Evolutionary conservation across 2,888 invertebrate genomes (phyloP), one percentile per base, ranked within the genome.

Genomic region (Lasioglossum figueresi): DNA sequence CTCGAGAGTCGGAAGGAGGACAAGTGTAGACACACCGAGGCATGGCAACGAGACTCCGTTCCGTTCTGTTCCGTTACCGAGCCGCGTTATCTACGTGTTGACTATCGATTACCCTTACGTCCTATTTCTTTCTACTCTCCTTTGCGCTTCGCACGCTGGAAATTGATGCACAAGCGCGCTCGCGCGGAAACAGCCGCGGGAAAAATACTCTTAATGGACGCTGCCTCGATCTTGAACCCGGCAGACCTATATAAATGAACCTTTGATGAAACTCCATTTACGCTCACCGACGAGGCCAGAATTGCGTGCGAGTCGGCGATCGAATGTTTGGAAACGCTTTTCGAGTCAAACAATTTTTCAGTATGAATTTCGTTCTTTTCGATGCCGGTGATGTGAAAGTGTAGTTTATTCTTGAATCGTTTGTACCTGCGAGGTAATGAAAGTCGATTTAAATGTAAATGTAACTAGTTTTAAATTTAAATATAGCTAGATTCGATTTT

Each of bases 21-120:
- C 87, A 82, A 85, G 85, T 85, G 87, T 85, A 83, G 79, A 85
- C 78, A 83, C 75, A 74, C 79, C 74, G 77, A 75, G 82, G 72
- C 74, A 74, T 72, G 82, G 72, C 43, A 74, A 74, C 34, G 68
- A 56, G 71, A 40, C 59, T 63, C 63, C 63, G 59, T 5, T 59
- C 14, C 56, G 16, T 59, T 59, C 59, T n/a, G n/a, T 59, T 59
- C 59, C 63, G 27, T 63, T 31, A 27, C 63, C 56, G n/a, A 56
- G 59, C 68, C 66, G 56, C 86, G 63, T 86, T 85, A 81, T 83
- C 66, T 72, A 52, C 77, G 56, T 77, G 82, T 83, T 83, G 79
- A 70, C 82, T 84, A 85, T 86, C 84, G 86, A 84, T 83, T 85
- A 82, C 85, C 80, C 71, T 68, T 66, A 71, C 59, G 74, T 80